phyloP scores from a whole-genome alignment of 2,113 vertebrate genomes.

The Acanthochromis polyacanthus region DNA sequence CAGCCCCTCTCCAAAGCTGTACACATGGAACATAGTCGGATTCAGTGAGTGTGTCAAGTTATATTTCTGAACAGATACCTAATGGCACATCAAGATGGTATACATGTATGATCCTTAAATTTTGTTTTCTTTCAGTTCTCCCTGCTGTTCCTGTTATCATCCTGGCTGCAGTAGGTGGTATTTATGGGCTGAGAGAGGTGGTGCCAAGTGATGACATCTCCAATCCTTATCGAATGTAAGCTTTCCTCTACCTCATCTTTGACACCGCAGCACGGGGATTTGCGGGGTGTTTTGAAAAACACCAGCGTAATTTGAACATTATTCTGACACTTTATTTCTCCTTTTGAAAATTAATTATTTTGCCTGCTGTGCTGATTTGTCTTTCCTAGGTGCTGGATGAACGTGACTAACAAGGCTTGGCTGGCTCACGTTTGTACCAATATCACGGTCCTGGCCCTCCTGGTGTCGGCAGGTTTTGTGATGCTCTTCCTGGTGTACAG shows the following conservation, averaged over 20 bases:
- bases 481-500: slow-evolving; percentile 81
- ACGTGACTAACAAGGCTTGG: not conserved
- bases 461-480: slow-evolving; percentile 73
- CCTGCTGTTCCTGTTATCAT: slow-evolving; percentile 72
- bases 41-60: slow-evolving; percentile 75
- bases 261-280: too few relatives aligned
- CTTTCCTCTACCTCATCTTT: not conserved
- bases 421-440: slow-evolving; percentile 79
- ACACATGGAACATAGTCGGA: slow-evolving; percentile 75
- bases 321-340: not conserved
- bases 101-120: not conserved
- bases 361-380: too few relatives aligned
- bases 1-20: slow-evolving; percentile 58
- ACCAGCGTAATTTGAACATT: not conserved
- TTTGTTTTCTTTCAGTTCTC: slow-evolving; percentile 59
- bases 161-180: slow-evolving; percentile 62
- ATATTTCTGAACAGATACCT: not conserved
- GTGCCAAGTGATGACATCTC: slow-evolving; percentile 33
- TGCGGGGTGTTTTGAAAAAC: not conserved
- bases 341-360: too few relatives aligned
- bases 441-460: slow-evolving; percentile 48
- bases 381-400: slow-evolving; percentile 84
- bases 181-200: slow-evolving; percentile 78
- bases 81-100: not conserved
- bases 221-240: slow-evolving; percentile 80